A percentile compares a stretch with the other conserved stretches of the same genome.
Evolutionary conservation across 2,888 invertebrate species (phyloP).

Genomic region (Punctoribates punctum): DNA sequence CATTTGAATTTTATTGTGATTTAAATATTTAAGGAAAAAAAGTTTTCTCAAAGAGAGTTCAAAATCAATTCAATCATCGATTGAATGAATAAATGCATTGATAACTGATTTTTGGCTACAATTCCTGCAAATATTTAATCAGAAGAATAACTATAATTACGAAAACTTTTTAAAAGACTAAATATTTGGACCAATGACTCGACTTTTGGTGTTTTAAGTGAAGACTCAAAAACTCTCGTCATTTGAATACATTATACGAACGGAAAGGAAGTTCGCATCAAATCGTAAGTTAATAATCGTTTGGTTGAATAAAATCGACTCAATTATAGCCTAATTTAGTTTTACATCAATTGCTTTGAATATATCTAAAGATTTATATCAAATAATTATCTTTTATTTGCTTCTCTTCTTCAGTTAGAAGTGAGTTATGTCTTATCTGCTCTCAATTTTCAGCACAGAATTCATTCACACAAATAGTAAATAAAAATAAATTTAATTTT

Average conservation of each 20-base stretch:
- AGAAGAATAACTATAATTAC: too few relatives aligned
- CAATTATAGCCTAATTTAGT: not conserved
- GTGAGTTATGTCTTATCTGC: not conserved
- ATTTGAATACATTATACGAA: not conserved
- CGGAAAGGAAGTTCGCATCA: constrained; percentile 15
- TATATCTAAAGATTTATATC: not conserved
- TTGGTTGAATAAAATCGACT: not conserved
- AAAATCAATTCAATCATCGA: not conserved
- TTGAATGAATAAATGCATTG: not conserved
- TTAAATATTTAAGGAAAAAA: not conserved
- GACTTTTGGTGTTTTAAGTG: too few relatives aligned
- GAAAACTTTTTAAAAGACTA: too few relatives aligned
- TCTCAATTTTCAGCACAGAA: not conserved
- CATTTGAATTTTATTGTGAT: not conserved
- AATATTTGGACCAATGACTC: too few relatives aligned
- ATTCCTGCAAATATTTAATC: too few relatives aligned
- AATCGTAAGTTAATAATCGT: constrained; percentile 27
- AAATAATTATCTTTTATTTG: too few relatives aligned
- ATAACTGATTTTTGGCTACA: not conserved
- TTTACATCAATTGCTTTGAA: not conserved
- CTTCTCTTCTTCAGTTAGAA: too few relatives aligned
- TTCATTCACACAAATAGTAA: not conserved
- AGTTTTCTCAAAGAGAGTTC: not conserved
- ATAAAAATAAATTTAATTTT: not conserved
- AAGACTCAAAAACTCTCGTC: not conserved